These are phyloP conservation scores for Clistopyga incitator DNA, from an alignment of 2,888 invertebrate species.

Conservation along the genomic window DNA sequence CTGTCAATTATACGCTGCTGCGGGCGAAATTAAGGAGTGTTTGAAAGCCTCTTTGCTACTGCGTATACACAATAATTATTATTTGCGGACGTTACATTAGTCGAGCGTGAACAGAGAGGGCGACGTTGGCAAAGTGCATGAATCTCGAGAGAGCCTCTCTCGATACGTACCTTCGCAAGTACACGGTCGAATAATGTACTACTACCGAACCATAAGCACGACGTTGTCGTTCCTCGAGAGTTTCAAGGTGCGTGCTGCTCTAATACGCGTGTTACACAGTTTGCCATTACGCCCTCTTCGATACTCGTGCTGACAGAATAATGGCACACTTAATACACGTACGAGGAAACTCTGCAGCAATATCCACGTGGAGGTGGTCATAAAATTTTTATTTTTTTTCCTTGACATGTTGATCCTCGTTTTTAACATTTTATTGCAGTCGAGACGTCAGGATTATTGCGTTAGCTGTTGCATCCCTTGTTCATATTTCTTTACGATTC, in stretches of 20 bases:
- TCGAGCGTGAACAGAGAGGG: slow-evolving; percentile 30
- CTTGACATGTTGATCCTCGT: neutral
- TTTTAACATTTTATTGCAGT: slow-evolving; percentile 10
- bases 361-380: slow-evolving; percentile 4
- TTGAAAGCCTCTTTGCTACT: slow-evolving; percentile 58
- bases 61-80: slow-evolving; percentile 63
- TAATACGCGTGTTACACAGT: slow-evolving; percentile 66
- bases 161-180: slow-evolving; percentile 5
- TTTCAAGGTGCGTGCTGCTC: slow-evolving; percentile 63
- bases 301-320: slow-evolving; percentile 73
- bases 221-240: neutral
- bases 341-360: slow-evolving; percentile 27
- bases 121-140: slow-evolving; percentile 32
- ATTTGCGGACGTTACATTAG: slow-evolving; percentile 45
- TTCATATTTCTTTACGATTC: slow-evolving; percentile 11
- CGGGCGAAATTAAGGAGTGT: slow-evolving; percentile 26
- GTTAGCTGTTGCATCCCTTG: neutral
- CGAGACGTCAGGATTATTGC: neutral
- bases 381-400: slow-evolving; percentile 31
- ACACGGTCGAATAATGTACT: neutral
- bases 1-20: slow-evolving; percentile 52
- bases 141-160: slow-evolving; percentile 41
- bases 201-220: neutral
- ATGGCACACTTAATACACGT: slow-evolving; percentile 69
- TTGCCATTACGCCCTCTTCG: slow-evolving; percentile 60